Conservation (phyloP, 2,888 invertebrate species). For the Zaprionus lineosus region DNA sequence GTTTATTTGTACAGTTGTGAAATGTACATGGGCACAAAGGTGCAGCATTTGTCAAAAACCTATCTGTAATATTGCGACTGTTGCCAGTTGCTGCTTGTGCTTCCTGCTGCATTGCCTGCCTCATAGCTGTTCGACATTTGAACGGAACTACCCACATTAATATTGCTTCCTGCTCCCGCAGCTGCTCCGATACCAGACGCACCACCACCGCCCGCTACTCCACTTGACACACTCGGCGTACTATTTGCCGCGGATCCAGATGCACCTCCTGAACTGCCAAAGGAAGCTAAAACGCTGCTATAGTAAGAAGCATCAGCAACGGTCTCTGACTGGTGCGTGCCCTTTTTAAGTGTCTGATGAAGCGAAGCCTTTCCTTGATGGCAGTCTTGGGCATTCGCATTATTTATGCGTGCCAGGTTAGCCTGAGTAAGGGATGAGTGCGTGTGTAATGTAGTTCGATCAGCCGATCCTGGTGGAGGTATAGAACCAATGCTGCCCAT, state of each 20-base stretch:
- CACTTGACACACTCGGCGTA: constrained; percentile 26
- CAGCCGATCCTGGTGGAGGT: constrained; percentile 71
- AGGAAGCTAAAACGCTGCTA: constrained; percentile 80
- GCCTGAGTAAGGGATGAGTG: constrained; percentile 79
- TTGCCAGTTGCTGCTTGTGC: constrained; percentile 63
- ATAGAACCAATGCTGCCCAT: constrained; percentile 68
- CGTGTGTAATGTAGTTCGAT: constrained; percentile 50
- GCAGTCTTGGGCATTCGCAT: constrained; percentile 81
- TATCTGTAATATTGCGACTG: constrained; percentile 77
- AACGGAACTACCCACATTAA: constrained; percentile 25
- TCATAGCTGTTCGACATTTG: constrained; percentile 39
- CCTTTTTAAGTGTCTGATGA: constrained; percentile 80
- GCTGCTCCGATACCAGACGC: constrained; percentile 20
- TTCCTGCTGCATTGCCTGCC: constrained; percentile 32
- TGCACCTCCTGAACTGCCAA: constrained; percentile 58
- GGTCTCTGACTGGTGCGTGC: constrained; percentile 76
- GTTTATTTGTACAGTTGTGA: constrained; percentile 44
- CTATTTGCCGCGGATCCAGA: constrained; percentile 8
- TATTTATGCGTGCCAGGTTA: constrained; percentile 80
- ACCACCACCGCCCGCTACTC: constrained; percentile 38
- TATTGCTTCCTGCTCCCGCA: constrained; percentile 18
- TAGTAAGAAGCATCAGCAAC: constrained; percentile 82
- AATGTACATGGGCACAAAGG: constrained; percentile 10
- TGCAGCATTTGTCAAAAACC: constrained; percentile 5
- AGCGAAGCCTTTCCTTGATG: constrained; percentile 80